These are phyloP conservation scores for Mormyrops boulengeri DNA, from an alignment of 2,797 vertebrate species.

Conservation along the genomic window DNA sequence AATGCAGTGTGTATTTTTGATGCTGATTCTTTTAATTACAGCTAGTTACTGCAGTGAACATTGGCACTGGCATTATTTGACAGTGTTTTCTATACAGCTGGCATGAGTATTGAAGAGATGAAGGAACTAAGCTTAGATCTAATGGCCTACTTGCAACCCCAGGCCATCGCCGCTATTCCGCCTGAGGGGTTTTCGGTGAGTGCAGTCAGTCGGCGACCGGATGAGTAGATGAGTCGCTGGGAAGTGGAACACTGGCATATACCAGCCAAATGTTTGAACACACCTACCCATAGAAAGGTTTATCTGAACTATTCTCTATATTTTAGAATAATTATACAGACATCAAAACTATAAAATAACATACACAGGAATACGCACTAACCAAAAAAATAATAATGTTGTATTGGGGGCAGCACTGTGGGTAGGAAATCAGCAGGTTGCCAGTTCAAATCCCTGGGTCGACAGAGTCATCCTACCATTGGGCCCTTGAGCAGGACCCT, in stretches of 20 bases:
- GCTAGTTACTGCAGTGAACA: neutral
- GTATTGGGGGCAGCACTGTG: neutral
- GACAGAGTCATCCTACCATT: neutral
- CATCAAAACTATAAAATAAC: neutral
- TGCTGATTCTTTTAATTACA: neutral
- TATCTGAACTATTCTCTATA: neutral
- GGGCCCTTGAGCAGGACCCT: neutral
- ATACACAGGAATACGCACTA: neutral
- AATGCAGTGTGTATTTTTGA: neutral
- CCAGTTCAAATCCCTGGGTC: neutral
- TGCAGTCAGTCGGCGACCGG: neutral
- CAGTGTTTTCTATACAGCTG: slow-evolving; percentile 46
- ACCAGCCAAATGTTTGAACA: neutral
- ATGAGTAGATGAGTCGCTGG: neutral
- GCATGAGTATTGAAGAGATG: slow-evolving; percentile 61
- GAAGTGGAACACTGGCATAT: neutral
- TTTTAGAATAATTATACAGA: neutral
- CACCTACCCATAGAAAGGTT: neutral
- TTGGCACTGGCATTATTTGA: neutral
- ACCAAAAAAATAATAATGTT: neutral
- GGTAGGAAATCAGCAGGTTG: neutral
- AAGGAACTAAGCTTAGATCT: slow-evolving; percentile 51
- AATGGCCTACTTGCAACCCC: slow-evolving; percentile 66
- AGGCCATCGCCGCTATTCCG: slow-evolving; percentile 57
- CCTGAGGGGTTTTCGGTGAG: slow-evolving; percentile 66